These are phyloP conservation scores for Chloroclysta siterata DNA, from an alignment of 2,888 invertebrate species.

Conservation along the genomic window DNA sequence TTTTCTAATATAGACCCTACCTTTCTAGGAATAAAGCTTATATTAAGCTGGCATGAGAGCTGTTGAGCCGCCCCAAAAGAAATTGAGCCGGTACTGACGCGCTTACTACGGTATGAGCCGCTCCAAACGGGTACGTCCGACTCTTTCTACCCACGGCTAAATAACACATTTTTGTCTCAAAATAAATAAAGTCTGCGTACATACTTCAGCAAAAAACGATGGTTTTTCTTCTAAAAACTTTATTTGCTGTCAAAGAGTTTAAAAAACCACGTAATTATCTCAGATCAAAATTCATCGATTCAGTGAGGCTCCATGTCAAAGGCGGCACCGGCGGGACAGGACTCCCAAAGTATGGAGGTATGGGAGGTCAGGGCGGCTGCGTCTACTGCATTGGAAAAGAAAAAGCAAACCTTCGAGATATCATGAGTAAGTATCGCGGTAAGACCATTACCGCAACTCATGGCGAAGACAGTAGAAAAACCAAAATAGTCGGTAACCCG, in stretches of 20 bases:
- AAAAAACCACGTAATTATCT: slow-evolving; percentile 82
- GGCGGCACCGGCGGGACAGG: slow-evolving; percentile 92
- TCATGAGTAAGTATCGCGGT: slow-evolving; percentile 79
- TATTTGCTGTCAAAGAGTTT: slow-evolving; percentile 75
- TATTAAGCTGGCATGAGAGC: too few relatives aligned
- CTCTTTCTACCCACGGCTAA: too few relatives aligned
- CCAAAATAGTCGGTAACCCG: slow-evolving; percentile 89
- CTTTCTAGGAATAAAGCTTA: too few relatives aligned
- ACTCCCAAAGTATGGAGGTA: slow-evolving; percentile 92
- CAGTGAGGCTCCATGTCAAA: slow-evolving; percentile 90
- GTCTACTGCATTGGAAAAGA: slow-evolving; percentile 90
- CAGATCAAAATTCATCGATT: slow-evolving; percentile 89
- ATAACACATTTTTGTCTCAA: too few relatives aligned
- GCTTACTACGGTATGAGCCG: too few relatives aligned
- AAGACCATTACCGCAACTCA: slow-evolving; percentile 87
- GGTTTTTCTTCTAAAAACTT: slow-evolving; percentile 77
- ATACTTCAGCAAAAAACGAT: too few relatives aligned
- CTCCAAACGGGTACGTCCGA: too few relatives aligned
- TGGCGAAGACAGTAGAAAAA: slow-evolving; percentile 91
- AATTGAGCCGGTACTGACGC: too few relatives aligned
- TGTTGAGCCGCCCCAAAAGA: too few relatives aligned
- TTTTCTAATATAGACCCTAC: too few relatives aligned
- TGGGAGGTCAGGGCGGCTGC: slow-evolving; percentile 96
- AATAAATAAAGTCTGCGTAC: too few relatives aligned
- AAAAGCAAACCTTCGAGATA: slow-evolving; percentile 80